phyloP scores from a whole-genome alignment of 2,113 vertebrate species.

The Notiomystis cincta region DNA sequence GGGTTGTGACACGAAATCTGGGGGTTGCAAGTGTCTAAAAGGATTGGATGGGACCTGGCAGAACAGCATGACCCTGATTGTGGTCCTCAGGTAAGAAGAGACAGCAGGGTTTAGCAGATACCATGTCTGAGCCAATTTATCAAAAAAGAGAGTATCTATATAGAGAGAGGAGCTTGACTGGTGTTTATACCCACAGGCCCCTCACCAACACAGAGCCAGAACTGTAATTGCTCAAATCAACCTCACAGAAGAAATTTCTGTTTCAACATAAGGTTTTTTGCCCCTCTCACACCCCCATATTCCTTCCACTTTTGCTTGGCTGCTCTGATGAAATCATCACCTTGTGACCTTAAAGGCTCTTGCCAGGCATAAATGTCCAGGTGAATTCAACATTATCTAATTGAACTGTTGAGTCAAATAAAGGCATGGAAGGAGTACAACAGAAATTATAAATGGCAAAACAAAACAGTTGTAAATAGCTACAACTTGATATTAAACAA shows the following conservation, averaged over 20 bases:
- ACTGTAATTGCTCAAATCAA: background rate
- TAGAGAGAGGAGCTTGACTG: background rate
- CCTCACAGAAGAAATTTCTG: background rate
- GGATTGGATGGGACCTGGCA: background rate
- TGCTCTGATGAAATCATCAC: background rate
- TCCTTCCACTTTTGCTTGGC: background rate
- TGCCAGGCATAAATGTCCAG: background rate
- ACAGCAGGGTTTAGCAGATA: background rate
- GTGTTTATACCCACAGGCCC: background rate
- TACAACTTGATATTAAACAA: background rate
- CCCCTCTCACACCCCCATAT: background rate
- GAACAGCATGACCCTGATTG: fast-evolving
- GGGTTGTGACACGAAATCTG: fast-evolving
- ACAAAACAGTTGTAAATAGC: background rate
- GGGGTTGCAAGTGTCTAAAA: background rate
- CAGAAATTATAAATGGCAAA: background rate
- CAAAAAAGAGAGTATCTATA: background rate
- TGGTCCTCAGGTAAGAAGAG: background rate
- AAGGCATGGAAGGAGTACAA: background rate
- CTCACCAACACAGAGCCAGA: background rate
- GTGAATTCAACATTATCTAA: background rate
- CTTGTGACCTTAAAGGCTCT: background rate
- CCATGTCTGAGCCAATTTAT: background rate
- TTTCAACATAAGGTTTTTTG: background rate
- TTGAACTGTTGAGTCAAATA: background rate